phyloP scores from a whole-genome alignment of 2,797 vertebrate species.

The Danio aesculapii region DNA sequence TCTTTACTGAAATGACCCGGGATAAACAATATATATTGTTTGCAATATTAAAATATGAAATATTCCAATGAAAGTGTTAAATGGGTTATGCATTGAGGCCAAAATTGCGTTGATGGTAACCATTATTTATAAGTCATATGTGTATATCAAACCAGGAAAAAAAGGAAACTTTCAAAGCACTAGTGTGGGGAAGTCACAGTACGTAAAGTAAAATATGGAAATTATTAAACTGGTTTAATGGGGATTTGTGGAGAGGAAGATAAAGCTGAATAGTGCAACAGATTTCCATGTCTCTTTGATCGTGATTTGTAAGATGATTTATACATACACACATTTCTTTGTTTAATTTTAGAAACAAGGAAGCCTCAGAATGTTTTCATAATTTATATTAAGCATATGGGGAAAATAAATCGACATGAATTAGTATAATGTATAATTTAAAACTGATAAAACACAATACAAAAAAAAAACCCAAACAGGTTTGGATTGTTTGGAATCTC shows the following conservation, averaged over 20 bases:
- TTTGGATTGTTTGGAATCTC: neutral
- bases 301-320: conserved; percentile 1
- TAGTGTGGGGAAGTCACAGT: neutral
- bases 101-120: neutral
- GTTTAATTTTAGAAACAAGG: neutral
- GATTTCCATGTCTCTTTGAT: conserved; percentile 16
- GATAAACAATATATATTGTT: neutral
- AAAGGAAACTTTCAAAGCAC: neutral
- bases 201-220: conserved; percentile 3
- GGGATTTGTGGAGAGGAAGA: neutral
- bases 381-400: neutral
- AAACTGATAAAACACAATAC: neutral
- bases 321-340: neutral
- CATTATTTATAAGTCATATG: neutral
- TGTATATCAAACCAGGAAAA: neutral
- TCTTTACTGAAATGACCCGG: neutral
- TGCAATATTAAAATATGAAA: too few relatives aligned
- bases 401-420: conserved; percentile 13
- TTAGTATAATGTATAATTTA: neutral
- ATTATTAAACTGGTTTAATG: conserved; percentile 4
- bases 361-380: conserved; percentile 1
- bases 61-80: neutral
- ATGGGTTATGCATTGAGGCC: neutral
- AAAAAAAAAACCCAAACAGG: conserved; percentile 4
- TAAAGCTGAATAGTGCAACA: neutral